Percentiles rank a stretch among this genome's conserved stretches.
Conservation (phyloP, 2,888 invertebrate species). For the Labia minor region DNA sequence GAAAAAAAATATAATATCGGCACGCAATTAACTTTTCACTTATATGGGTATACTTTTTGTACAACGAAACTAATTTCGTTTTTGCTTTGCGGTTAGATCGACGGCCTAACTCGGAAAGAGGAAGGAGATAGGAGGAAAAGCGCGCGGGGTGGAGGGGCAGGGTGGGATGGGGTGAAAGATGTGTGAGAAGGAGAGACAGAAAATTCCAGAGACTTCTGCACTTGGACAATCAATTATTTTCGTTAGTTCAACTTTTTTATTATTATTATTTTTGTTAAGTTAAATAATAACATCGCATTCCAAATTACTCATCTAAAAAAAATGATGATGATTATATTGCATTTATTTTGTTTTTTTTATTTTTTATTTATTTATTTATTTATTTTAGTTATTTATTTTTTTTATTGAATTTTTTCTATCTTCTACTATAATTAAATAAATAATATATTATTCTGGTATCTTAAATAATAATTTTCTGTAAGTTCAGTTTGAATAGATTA, state of each 20-base stretch:
- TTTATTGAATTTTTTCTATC: too few species aligned
- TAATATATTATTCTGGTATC: too few species aligned
- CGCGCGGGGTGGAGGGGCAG: too few species aligned
- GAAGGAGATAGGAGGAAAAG: neutral
- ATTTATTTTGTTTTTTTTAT: too few species aligned
- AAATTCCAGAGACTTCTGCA: neutral
- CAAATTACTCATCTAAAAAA: neutral
- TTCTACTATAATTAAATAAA: too few species aligned
- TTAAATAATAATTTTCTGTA: too few species aligned
- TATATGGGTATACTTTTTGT: neutral
- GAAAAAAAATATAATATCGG: conserved; percentile 13
- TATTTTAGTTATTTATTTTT: too few species aligned
- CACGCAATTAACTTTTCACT: conserved; percentile 13
- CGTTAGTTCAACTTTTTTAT: neutral
- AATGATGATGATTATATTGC: too few species aligned
- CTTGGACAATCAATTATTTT: neutral
- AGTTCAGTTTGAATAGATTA: too few species aligned
- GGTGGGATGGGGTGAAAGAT: too few species aligned
- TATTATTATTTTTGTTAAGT: neutral
- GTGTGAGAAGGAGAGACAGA: neutral
- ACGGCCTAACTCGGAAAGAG: neutral
- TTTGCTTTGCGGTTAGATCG: conserved; percentile 7
- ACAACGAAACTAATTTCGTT: neutral
- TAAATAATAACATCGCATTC: neutral
- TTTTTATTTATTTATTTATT: too few species aligned